Conservation (phyloP, 2,888 invertebrate species). For the Eudasyphora cyanicolor region DNA sequence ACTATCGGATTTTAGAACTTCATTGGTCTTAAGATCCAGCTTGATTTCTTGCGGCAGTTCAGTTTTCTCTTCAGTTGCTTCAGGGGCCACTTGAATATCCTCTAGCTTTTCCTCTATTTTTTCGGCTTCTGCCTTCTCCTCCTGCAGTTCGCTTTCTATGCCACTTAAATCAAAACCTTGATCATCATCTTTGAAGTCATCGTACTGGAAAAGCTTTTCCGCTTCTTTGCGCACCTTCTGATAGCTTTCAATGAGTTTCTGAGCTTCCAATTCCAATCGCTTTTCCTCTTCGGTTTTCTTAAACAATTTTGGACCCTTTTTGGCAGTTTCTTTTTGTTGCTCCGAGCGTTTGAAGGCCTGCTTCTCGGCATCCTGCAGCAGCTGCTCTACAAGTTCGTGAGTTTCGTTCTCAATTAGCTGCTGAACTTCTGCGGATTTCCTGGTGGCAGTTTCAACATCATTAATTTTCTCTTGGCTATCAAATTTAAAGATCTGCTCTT, state of each 20-base stretch:
- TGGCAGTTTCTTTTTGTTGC: constrained; percentile 69
- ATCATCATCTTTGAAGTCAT: constrained; percentile 62
- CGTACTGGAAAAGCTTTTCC: constrained; percentile 70
- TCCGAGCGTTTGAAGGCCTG: constrained; percentile 71
- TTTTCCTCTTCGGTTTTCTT: constrained; percentile 76
- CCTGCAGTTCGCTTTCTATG: constrained; percentile 65
- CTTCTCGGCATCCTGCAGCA: constrained; percentile 75
- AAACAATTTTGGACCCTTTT: constrained; percentile 74
- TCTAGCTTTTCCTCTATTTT: background rate
- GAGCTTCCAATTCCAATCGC: constrained; percentile 74
- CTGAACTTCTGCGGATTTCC: constrained; percentile 72
- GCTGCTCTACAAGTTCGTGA: constrained; percentile 69
- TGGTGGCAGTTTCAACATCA: constrained; percentile 67
- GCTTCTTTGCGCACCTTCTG: constrained; percentile 77
- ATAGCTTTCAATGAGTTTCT: constrained; percentile 76
- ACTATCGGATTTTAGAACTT: background rate
- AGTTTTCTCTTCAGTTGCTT: background rate
- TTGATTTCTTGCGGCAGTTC: background rate
- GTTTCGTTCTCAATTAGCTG: constrained; percentile 74
- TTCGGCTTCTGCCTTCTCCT: background rate
- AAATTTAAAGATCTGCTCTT: background rate
- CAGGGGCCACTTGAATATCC: background rate
- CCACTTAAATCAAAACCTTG: constrained; percentile 72
- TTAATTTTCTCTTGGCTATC: background rate
- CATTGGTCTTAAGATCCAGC: background rate